Evolutionary conservation across 2,113 vertebrate genomes (phyloP).

Genomic region (Phyllopteryx taeniolatus): DNA sequence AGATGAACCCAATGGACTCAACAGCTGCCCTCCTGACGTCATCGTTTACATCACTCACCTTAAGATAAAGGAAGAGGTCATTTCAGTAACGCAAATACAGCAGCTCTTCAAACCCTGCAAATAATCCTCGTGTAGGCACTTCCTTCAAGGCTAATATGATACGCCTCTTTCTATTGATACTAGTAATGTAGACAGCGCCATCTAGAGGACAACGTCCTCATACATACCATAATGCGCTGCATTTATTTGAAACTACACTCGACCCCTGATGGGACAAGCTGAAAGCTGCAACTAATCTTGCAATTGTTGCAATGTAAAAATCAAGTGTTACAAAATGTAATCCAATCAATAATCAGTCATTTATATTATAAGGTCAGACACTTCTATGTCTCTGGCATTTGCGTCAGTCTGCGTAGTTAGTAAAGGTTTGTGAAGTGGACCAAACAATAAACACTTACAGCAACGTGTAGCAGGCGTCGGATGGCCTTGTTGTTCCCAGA

Average conservation of each 20-base stretch:
- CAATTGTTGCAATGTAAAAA: too few relatives aligned
- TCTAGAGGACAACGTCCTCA: slow-evolving; percentile 52
- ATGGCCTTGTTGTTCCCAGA: slow-evolving; percentile 99
- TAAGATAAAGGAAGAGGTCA: slow-evolving; percentile 10
- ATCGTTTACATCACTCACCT: slow-evolving; percentile 98
- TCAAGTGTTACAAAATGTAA: background rate
- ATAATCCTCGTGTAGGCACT: background rate
- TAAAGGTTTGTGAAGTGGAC: background rate
- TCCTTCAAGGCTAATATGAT: background rate
- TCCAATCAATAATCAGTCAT: background rate
- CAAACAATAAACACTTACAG: slow-evolving; percentile 79
- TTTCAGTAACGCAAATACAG: background rate
- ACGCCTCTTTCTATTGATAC: background rate
- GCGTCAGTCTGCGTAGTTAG: background rate
- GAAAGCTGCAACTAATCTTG: background rate
- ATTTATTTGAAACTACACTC: background rate
- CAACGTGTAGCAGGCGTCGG: slow-evolving; percentile 92
- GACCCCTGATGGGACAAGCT: background rate
- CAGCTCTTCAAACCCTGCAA: background rate
- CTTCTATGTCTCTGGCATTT: background rate
- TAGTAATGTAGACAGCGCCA: slow-evolving; percentile 40
- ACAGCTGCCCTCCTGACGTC: slow-evolving; percentile 95
- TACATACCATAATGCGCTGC: background rate
- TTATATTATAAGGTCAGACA: background rate
- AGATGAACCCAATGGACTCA: slow-evolving; percentile 96